Evolutionary conservation across 2,888 invertebrate species (phyloP), one percentile per base, ranked within the genome.

Genomic region (Ochropleura plecta): DNA sequence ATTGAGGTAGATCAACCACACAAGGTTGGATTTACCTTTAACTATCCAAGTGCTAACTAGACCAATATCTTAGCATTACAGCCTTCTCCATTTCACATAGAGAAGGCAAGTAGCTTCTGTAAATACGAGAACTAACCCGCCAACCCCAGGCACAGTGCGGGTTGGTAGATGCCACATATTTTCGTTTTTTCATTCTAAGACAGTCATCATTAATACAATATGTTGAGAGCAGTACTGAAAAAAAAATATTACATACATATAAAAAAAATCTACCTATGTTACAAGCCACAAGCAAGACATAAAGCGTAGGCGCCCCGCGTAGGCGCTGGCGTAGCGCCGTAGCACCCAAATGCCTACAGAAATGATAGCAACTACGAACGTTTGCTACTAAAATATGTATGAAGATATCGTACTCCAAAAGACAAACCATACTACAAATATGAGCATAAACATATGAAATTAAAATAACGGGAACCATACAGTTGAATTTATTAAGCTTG

Each of bases 401-500:
- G 57, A 48, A 64, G 30, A 60, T 57, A 42, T 66, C 12, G 48
- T 70, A 72, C 65, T 78, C 42, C 63, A 71, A 46, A 78, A 78
- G 65, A 77, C 73, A 77, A 82, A 73, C 76, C 68, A 59, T 65
- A 70, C 40, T 70, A 75, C 77, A 87, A 86, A 79, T 79, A 74
- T 79, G 64, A 72, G 40, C 57, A 65, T 67, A 70, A 82, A 69
- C 65, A 85, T 82, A 82, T 65, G 67, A 73, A 79, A 83, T 83
- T 83, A 91, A 87, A 88, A 82, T 84, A 84, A 76, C 78, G 78
- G 72, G 79, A 82, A 83, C 81, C 81, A 88, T 78, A 84, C 66
- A 87, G 75, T 75, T 82, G 75, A 84, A 91, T 91, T 86, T 90
- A 89, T 91, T 86, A 88, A 88, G 86, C 86, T 88, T 86, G 83